Conservation (phyloP, 1,140 invertebrate genomes). For the Heliconius himera region DNA sequence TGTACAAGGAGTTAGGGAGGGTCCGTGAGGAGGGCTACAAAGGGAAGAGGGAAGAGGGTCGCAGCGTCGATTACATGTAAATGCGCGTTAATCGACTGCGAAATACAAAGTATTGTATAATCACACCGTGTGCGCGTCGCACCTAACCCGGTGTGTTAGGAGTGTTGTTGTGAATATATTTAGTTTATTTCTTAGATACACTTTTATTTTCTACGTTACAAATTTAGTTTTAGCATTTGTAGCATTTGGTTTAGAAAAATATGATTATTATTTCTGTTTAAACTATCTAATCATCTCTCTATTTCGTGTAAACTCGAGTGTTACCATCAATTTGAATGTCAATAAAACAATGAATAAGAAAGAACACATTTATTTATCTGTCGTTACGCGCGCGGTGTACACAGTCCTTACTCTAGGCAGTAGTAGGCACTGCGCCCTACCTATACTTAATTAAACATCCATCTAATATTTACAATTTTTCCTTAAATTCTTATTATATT, state of each 20-base stretch:
- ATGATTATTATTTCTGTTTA: no score
- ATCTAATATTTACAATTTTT: slow-evolving; percentile 44
- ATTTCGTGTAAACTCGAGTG: no score
- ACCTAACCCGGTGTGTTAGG: background rate
- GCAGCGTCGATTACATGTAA: slow-evolving; percentile 1
- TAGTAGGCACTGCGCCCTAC: slow-evolving; percentile 19
- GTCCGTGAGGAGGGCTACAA: background rate
- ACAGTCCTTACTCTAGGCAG: slow-evolving; percentile 36
- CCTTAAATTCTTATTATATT: background rate
- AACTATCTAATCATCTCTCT: no score
- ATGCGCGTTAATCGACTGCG: slow-evolving; percentile 7
- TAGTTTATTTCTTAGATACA: no score
- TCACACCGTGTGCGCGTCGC: background rate
- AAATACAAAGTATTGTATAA: background rate
- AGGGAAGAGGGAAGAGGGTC: background rate
- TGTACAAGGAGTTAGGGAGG: background rate
- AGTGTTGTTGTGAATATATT: slow-evolving; percentile 28
- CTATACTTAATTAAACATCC: slow-evolving; percentile 30
- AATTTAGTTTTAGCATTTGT: no score
- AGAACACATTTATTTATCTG: slow-evolving; percentile 75
- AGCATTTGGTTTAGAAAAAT: no score
- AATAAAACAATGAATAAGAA: slow-evolving; percentile 47
- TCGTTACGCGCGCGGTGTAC: slow-evolving; percentile 47
- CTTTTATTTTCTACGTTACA: no score
- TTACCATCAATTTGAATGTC: background rate